These are phyloP conservation scores for Rhyacophila brunnea DNA, from an alignment of 1,140 invertebrate genomes.

Conservation along the genomic window DNA sequence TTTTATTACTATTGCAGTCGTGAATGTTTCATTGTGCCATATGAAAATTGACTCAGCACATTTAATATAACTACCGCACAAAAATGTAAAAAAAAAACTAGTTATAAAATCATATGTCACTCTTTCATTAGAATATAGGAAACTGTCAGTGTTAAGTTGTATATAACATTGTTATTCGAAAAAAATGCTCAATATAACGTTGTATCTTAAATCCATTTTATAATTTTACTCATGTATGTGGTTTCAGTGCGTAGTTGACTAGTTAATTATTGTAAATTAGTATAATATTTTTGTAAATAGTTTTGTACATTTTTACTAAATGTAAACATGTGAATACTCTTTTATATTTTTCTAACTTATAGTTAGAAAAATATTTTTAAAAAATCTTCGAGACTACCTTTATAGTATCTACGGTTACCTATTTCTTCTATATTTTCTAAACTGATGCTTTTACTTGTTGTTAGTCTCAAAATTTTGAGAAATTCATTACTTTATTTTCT, in stretches of 20 bases:
- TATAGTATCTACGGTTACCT: neutral
- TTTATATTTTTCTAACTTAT: constrained; percentile 1
- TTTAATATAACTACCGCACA: too few species aligned
- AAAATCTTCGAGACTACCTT: neutral
- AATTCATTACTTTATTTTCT: too few species aligned
- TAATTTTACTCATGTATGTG: too few species aligned
- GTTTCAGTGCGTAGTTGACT: too few species aligned
- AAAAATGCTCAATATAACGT: too few species aligned
- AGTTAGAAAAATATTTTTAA: neutral
- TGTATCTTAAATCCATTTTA: too few species aligned
- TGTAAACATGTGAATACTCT: constrained; percentile 1
- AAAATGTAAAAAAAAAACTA: too few species aligned
- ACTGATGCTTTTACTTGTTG: neutral
- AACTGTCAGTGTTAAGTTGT: too few species aligned
- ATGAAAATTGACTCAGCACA: neutral
- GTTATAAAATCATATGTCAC: neutral
- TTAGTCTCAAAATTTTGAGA: neutral
- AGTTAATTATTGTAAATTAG: neutral
- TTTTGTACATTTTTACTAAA: neutral
- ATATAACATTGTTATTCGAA: too few species aligned
- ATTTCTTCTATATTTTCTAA: constrained; percentile 2
- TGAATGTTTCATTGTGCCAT: constrained; percentile 30
- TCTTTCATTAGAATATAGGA: neutral
- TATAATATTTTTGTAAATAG: neutral
- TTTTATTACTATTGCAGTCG: too few species aligned